Evolutionary conservation across 1,140 invertebrate species (phyloP).

Genomic region (Samia ricini): DNA sequence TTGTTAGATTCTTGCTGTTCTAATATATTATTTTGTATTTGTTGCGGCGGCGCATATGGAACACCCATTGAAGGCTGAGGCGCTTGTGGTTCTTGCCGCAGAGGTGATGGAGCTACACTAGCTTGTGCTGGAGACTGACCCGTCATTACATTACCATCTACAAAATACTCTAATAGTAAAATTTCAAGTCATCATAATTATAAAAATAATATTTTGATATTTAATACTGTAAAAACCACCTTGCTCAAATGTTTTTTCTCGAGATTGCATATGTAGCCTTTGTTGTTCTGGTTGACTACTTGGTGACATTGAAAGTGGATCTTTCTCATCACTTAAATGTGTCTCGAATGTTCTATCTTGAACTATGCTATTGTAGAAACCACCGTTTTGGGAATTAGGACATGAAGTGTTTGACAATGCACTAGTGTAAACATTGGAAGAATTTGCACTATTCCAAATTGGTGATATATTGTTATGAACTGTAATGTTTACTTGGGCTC

Average conservation of each 20-base stretch:
- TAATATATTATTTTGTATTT: conserved; percentile 32
- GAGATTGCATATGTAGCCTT: conserved; percentile 51
- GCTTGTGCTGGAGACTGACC: conserved; percentile 79
- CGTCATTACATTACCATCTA: conserved; percentile 65
- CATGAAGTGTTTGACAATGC: conserved; percentile 53
- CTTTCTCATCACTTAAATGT: conserved; percentile 73
- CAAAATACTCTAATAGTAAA: conserved; percentile 14
- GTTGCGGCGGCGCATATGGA: conserved; percentile 58
- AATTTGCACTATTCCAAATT: conserved; percentile 73
- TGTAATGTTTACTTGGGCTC: conserved; percentile 73
- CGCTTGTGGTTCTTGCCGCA: conserved; percentile 68
- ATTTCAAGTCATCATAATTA: neutral
- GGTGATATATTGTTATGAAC: conserved; percentile 79
- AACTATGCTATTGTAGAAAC: conserved; percentile 68
- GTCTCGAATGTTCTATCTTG: conserved; percentile 60
- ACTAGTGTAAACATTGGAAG: conserved; percentile 60
- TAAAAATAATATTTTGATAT: neutral
- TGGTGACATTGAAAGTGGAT: conserved; percentile 76
- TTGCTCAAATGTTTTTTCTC: conserved; percentile 65
- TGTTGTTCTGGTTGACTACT: conserved; percentile 77
- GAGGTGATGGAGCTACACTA: conserved; percentile 75
- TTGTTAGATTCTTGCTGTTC: conserved; percentile 66
- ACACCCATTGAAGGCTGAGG: conserved; percentile 76
- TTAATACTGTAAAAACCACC: conserved; percentile 37
- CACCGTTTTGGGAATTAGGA: conserved; percentile 78